Conservation (phyloP, 2,888 invertebrate genomes). For the Sarcophaga subvicina region DNA sequence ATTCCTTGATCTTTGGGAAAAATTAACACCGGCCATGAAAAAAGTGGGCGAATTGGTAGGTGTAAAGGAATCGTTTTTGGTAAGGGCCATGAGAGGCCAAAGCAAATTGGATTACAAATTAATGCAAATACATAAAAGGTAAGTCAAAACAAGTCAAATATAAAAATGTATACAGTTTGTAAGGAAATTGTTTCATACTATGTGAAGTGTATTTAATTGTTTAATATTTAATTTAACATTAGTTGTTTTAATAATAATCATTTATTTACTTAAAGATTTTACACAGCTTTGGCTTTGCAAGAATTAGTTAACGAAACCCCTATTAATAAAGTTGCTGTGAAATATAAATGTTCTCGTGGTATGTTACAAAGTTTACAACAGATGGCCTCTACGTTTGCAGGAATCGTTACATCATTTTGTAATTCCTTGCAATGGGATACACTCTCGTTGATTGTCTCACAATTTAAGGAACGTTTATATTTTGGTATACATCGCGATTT, state of each 20-base stretch:
- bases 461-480: slow-evolving; percentile 96
- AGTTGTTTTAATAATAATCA: too few species aligned
- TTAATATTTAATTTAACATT: too few species aligned
- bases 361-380: slow-evolving; percentile 97
- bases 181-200: not conserved
- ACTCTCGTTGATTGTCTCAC: slow-evolving; percentile 92
- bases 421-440: slow-evolving; percentile 95
- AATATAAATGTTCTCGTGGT: slow-evolving; percentile 94
- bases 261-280: slow-evolving; percentile 85
- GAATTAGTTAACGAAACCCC: slow-evolving; percentile 96
- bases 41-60: slow-evolving; percentile 95
- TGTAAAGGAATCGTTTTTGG: slow-evolving; percentile 92
- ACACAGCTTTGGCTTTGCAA: slow-evolving; percentile 94
- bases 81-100: slow-evolving; percentile 88
- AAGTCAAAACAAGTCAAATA: slow-evolving; percentile 40
- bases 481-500: slow-evolving; percentile 97
- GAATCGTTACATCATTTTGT: slow-evolving; percentile 98
- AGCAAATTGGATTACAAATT: slow-evolving; percentile 83
- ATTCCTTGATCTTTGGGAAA: slow-evolving; percentile 91
- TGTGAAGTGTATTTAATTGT: not conserved
- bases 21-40: slow-evolving; percentile 89
- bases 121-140: slow-evolving; percentile 87
- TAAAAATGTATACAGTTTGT: not conserved
- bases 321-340: slow-evolving; percentile 89
- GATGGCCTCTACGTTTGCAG: slow-evolving; percentile 96